phyloP scores from a whole-genome alignment of 2,797 vertebrate species.

The Epinephelus awoara region DNA sequence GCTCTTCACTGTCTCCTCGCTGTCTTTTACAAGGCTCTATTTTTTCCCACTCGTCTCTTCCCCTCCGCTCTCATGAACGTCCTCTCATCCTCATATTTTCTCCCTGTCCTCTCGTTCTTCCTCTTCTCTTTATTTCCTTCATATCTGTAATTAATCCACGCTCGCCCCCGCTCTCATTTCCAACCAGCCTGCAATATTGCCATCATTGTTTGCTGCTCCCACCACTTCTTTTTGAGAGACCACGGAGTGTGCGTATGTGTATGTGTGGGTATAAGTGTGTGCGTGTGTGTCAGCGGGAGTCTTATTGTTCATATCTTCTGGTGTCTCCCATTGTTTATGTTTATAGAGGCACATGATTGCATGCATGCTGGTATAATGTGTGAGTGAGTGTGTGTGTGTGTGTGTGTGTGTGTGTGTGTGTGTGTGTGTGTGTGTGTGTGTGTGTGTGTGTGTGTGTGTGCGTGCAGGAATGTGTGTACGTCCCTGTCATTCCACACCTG shows the following conservation, averaged over 20 bases:
- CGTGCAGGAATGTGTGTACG: conserved; percentile 5
- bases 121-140: conserved; percentile 38
- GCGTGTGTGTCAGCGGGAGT: conserved; percentile 4
- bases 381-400: neutral
- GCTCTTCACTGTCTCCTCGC: neutral
- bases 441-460: conserved; percentile 15
- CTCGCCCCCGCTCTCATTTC: conserved; percentile 52
- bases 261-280: conserved; percentile 1
- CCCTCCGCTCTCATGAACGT: neutral
- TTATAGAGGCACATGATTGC: conserved; percentile 58
- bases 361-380: conserved; percentile 14
- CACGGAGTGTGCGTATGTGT: neutral
- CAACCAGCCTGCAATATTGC: conserved; percentile 52
- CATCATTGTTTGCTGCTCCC: conserved; percentile 56
- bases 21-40: neutral
- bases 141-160: conserved; percentile 68
- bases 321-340: conserved; percentile 68
- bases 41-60: neutral
- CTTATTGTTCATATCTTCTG: conserved; percentile 58
- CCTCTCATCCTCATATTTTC: neutral
- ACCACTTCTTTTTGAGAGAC: conserved; percentile 26
- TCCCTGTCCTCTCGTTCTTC: conserved; percentile 22
- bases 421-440: neutral
- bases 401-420: conserved; percentile 4
- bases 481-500: conserved; percentile 67